phyloP scores from a whole-genome alignment of 1,140 invertebrate species.

The Bombus polaris region DNA sequence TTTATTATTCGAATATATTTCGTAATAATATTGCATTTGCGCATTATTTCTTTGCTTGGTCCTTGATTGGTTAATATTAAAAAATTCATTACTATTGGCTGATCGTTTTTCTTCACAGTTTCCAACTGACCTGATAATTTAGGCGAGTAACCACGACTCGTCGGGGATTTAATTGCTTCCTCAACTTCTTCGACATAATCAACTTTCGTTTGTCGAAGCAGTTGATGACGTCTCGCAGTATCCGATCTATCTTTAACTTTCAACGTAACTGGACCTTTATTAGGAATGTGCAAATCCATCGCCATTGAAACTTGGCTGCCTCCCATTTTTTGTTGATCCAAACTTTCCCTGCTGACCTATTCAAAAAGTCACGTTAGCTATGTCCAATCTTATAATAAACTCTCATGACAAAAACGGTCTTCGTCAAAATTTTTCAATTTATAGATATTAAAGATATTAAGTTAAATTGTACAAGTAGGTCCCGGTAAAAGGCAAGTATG shows the following conservation, averaged over 20 bases:
- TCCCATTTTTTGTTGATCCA: slow-evolving; percentile 83
- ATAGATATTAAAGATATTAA: no score
- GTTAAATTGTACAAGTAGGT: no score
- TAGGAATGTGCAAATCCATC: slow-evolving; percentile 87
- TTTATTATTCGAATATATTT: no score
- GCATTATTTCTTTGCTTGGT: not conserved
- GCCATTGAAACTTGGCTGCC: slow-evolving; percentile 88
- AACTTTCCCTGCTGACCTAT: slow-evolving; percentile 77
- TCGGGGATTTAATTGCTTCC: slow-evolving; percentile 65
- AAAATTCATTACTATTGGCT: not conserved
- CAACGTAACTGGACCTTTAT: slow-evolving; percentile 86
- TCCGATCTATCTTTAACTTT: slow-evolving; percentile 87
- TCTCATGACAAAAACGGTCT: no score
- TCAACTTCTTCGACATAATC: slow-evolving; percentile 82
- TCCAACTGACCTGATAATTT: slow-evolving; percentile 70
- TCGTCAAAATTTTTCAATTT: no score
- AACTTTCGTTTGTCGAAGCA: slow-evolving; percentile 89
- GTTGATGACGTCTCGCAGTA: slow-evolving; percentile 88
- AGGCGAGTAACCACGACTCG: slow-evolving; percentile 63
- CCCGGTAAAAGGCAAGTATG: no score
- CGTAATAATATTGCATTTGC: not conserved
- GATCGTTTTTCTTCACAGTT: not conserved
- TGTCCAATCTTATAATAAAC: not conserved
- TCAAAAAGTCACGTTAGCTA: not conserved
- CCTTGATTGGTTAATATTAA: no score